phyloP scores from a whole-genome alignment of 1,140 invertebrate genomes.

The Chionoecetes opilio region DNA sequence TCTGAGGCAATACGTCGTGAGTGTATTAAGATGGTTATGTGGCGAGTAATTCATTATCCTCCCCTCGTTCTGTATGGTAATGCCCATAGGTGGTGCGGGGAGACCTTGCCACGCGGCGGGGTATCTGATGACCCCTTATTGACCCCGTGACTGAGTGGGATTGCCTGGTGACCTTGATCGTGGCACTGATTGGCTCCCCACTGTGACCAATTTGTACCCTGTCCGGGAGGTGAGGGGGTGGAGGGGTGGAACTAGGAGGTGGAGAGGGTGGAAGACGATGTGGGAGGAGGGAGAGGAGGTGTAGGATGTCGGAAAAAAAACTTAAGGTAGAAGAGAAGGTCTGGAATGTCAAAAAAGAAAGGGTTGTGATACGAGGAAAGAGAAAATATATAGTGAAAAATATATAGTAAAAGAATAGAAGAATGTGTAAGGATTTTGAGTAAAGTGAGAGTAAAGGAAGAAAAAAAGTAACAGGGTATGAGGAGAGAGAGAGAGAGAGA shows the following conservation, averaged over 20 bases:
- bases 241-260: neutral
- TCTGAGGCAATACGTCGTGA: neutral
- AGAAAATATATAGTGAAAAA: too few species aligned
- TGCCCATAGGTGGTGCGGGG: constrained; percentile 15
- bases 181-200: constrained; percentile 71
- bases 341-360: neutral
- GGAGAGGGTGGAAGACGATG: neutral
- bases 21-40: neutral
- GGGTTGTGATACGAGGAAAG: neutral
- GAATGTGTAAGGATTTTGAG: too few species aligned
- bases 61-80: constrained; percentile 45
- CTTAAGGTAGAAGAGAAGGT: neutral
- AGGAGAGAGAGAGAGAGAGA: too few species aligned
- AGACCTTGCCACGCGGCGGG: constrained; percentile 52
- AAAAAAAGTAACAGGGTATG: too few species aligned
- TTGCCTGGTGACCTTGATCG: constrained; percentile 74
- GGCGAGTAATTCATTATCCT: neutral
- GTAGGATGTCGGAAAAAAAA: too few species aligned
- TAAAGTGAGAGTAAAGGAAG: too few species aligned
- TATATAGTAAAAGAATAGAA: too few species aligned
- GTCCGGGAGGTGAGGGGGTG: constrained; percentile 62
- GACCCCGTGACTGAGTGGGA: constrained; percentile 72
- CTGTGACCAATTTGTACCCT: constrained; percentile 70
- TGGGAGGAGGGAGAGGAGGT: neutral
- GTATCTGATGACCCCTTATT: constrained; percentile 68